A percentile compares a stretch with the other conserved stretches of the same genome.
phyloP scores from a whole-genome alignment of 2,113 vertebrate species.

The Ptilonorhynchus violaceus region DNA sequence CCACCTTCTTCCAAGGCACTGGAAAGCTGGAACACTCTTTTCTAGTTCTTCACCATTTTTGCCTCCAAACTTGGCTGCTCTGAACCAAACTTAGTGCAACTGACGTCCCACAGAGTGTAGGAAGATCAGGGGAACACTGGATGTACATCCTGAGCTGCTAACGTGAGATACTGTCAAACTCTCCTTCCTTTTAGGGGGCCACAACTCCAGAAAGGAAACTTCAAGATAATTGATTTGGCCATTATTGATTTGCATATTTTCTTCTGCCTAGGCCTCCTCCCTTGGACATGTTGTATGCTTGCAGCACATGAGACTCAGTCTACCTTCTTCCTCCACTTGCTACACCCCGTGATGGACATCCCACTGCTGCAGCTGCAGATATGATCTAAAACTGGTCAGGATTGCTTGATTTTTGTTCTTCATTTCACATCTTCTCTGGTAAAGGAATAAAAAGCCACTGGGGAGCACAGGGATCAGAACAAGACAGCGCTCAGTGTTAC shows the following conservation, averaged over 20 bases:
- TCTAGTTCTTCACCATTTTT: neutral
- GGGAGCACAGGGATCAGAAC: neutral
- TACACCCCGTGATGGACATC: fast-evolving
- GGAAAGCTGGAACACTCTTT: neutral
- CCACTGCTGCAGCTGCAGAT: neutral
- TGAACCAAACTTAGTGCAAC: fast-evolving
- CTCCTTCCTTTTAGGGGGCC: neutral
- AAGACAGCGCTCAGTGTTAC: neutral
- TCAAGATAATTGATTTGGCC: neutral
- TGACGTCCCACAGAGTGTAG: neutral
- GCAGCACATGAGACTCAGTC: neutral
- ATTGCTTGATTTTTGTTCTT: neutral
- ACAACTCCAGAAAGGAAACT: neutral
- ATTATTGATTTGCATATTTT: neutral
- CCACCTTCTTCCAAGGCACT: neutral
- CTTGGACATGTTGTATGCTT: neutral
- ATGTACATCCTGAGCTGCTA: neutral
- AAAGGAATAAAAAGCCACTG: neutral
- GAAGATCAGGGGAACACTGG: neutral
- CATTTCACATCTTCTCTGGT: neutral
- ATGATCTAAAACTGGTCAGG: neutral
- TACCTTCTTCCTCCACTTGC: neutral
- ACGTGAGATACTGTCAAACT: neutral
- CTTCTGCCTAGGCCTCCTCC: neutral
- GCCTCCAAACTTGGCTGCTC: neutral